Base-by-base conservation (phyloP, 1,140 invertebrate genomes). In the Akabosia matsudoensis region DNA sequence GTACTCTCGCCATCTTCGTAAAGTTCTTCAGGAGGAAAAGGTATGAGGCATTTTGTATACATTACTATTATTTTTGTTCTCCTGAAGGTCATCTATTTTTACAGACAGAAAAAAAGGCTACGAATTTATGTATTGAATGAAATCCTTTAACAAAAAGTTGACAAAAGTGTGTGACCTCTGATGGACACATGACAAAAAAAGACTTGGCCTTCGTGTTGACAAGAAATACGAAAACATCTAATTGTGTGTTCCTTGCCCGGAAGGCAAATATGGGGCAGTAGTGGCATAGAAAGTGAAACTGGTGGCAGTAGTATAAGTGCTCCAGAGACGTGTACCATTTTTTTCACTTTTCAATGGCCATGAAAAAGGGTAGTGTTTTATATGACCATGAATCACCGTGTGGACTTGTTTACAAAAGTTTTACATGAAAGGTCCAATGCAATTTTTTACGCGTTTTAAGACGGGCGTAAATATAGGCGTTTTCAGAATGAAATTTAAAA, bases 11-110 rank as follows among this genome's bases (percentile, higher is more conserved):
- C 78, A 79, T 22, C 70, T 79, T 31, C 52, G 70, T 31, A 61
- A 71, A 45, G 78, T 77, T 16, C 72, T 79, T 24, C 54, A 77
- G 34, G 67, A 79, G 22, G 78, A 79, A 33, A 76, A 79, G 78
- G 78, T 79, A 72, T 22, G 37, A 30, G 28, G 22, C 10, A 70
- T 7, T 10, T 3, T 70, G 26, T 31, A 31, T 34, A 31, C 24
- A n/a, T n/a, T n/a, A 34, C 26, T 24, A 70, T 10, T 70, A 7
- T 24, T 34, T 33, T 33, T 22, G n/a, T 33, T 37, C 24, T 28
- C 1, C 3, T 4, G 33, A 51, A 72, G 37, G 37, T 45, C 70
- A 26, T 72, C 33, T 51, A 72, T 72, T 37, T 45, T n/a, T n/a
- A n/a, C n/a, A n/a, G n/a, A n/a, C n/a, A n/a, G n/a, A n/a, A n/a